Base-by-base conservation (phyloP, 2,888 invertebrate species). In the Polymixis lichenea region DNA sequence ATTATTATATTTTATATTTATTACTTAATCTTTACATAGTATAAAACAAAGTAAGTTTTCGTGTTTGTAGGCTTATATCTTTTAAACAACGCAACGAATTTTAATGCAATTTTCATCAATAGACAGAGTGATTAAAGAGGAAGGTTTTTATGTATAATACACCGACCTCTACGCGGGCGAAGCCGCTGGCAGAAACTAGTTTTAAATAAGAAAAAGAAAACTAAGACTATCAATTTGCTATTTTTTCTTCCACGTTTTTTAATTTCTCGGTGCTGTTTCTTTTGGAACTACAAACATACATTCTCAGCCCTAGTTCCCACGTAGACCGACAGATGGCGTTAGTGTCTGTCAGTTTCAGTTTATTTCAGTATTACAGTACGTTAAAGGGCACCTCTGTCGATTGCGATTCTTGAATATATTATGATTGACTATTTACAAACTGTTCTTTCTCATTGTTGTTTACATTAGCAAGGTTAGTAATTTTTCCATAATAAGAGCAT, bases 251-350 rank as follows among this genome's bases (percentile, higher is more conserved):
- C 7, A 51, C 11, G 9, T 56, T 38, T 19, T 66, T 43, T 9
- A n/a, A 51, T 49, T 58, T 13, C 17, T 55, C 6, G 9, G 19
- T 60, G n/a, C 46, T 75, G 0, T 8, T 25, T 53, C 9, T 11
- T 6, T 55, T 55, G n/a, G 28, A 28, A 51, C 17, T 43, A 60
- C 43, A 60, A 28, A 13, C 28, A 43, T 55, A 46, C 38, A 43
- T 28, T 19, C 1, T 22, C 43, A 17, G 49, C 22, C 43, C 8
- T 53, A 56, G 58, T 78, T 67, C 78, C 8, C 13, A 43, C 3
- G 28, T 11, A n/a, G 9, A 4, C 1, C 25, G 51, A 67, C 28
- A 74, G 78, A 80, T 78, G 81, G 75, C 78, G 55, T 3, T 46
- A 62, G 43, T 11, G 9, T 55, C 13, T 13, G 19, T 9, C 17